phyloP scores from a whole-genome alignment of 2,888 invertebrate genomes.

The Opisthograptis luteolata region DNA sequence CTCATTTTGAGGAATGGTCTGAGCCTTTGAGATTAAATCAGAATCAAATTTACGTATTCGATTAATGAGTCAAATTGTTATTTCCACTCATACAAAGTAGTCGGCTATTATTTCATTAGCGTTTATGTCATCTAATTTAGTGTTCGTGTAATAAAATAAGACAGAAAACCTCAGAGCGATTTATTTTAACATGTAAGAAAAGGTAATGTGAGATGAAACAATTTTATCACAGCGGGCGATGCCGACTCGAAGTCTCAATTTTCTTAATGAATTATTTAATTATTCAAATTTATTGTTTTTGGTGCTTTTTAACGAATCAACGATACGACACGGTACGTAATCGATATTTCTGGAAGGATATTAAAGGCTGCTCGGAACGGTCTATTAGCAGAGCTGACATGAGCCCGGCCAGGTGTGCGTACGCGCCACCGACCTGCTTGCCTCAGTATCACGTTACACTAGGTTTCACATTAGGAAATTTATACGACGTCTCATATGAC shows the following conservation, averaged over 20 bases:
- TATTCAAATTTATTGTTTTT: slow-evolving; percentile 25
- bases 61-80: too few species aligned
- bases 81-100: neutral
- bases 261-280: slow-evolving; percentile 33
- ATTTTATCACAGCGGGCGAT: slow-evolving; percentile 24
- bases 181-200: slow-evolving; percentile 4
- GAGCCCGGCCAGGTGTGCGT: slow-evolving; percentile 68
- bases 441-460: slow-evolving; percentile 74
- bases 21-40: too few species aligned
- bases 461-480: slow-evolving; percentile 83
- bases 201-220: slow-evolving; percentile 21
- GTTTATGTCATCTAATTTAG: neutral
- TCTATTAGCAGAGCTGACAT: slow-evolving; percentile 71
- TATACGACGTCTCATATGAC: slow-evolving; percentile 80
- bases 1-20: too few species aligned
- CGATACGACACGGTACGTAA: slow-evolving; percentile 41
- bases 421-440: slow-evolving; percentile 73
- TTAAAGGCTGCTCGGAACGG: slow-evolving; percentile 61
- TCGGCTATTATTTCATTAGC: neutral
- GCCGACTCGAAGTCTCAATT: slow-evolving; percentile 29
- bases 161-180: slow-evolving; percentile 7
- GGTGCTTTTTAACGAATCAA: slow-evolving; percentile 26
- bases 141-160: slow-evolving; percentile 5
- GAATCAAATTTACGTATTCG: too few species aligned
- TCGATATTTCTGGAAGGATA: slow-evolving; percentile 60